Evolutionary conservation across 64 coral and sea anemone species (phyloP).

Genomic region (Montipora cactus): DNA sequence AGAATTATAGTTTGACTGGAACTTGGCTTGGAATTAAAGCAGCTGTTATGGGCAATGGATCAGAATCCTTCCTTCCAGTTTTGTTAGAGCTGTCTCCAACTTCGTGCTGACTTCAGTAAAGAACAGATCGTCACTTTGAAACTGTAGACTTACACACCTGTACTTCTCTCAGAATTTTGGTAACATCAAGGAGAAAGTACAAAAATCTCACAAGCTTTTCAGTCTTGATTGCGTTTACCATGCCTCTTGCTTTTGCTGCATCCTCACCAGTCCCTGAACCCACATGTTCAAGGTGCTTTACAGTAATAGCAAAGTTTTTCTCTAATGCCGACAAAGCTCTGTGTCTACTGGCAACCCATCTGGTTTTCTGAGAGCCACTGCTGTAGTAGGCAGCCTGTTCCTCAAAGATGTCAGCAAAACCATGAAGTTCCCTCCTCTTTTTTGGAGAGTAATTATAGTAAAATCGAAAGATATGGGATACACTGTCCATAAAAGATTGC

Average conservation of each 20-base stretch:
- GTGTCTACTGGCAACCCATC: too few species aligned
- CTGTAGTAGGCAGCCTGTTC: too few species aligned
- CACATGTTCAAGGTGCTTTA: background rate
- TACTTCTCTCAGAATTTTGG: slow-evolving; percentile 27
- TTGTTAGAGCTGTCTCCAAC: slow-evolving; percentile 14
- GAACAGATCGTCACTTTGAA: slow-evolving; percentile 5
- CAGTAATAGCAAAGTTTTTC: slow-evolving; percentile 30
- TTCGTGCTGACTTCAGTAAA: background rate
- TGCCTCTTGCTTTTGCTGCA: background rate
- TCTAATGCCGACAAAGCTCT: too few species aligned
- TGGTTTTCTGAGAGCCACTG: background rate
- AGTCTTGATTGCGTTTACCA: background rate
- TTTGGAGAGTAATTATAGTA: too few species aligned
- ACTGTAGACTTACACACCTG: slow-evolving; percentile 21
- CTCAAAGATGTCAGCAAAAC: too few species aligned
- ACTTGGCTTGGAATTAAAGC: slow-evolving; percentile 33
- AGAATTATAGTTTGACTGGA: slow-evolving; percentile 46
- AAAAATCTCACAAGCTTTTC: background rate
- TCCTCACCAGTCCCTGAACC: background rate
- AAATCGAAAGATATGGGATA: too few species aligned
- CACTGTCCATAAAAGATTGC: too few species aligned
- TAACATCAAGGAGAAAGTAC: background rate
- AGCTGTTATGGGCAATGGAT: background rate
- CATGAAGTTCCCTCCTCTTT: too few species aligned
- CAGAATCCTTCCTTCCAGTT: slow-evolving; percentile 18